phyloP scores from a whole-genome alignment of 2,113 vertebrate genomes.

The Probosciger aterrimus region DNA sequence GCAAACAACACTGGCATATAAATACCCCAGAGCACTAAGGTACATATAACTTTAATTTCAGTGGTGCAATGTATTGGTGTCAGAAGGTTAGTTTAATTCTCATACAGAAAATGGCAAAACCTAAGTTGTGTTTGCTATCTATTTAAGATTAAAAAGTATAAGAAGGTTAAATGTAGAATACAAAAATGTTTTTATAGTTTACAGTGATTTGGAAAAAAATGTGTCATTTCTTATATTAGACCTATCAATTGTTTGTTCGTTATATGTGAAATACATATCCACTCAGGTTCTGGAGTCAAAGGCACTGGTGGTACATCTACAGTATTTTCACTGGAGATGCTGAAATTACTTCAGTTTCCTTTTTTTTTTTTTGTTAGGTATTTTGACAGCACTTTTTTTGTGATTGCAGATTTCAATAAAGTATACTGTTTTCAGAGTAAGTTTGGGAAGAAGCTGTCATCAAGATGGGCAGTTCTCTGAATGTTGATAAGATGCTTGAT shows the following conservation, averaged over 20 bases:
- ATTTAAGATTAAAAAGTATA: neutral
- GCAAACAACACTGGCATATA: neutral
- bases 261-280: neutral
- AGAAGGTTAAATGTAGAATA: neutral
- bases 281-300: neutral
- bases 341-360: neutral
- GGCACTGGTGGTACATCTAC: neutral
- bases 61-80: rapidly evolving
- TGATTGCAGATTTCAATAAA: neutral
- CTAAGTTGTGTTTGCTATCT: neutral
- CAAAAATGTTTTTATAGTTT: neutral
- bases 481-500: slow-evolving; percentile 18
- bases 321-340: neutral
- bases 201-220: neutral
- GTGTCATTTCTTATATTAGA: neutral
- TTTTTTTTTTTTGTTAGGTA: neutral
- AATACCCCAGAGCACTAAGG: neutral
- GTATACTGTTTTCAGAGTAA: neutral
- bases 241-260: neutral
- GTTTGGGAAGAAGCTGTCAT: neutral
- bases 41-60: neutral
- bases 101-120: neutral
- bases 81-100: neutral
- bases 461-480: neutral
- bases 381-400: neutral